Percentiles rank a stretch among this genome's conserved stretches.
phyloP scores from a whole-genome alignment of 2,888 invertebrate genomes.

The Plusia festucae region DNA sequence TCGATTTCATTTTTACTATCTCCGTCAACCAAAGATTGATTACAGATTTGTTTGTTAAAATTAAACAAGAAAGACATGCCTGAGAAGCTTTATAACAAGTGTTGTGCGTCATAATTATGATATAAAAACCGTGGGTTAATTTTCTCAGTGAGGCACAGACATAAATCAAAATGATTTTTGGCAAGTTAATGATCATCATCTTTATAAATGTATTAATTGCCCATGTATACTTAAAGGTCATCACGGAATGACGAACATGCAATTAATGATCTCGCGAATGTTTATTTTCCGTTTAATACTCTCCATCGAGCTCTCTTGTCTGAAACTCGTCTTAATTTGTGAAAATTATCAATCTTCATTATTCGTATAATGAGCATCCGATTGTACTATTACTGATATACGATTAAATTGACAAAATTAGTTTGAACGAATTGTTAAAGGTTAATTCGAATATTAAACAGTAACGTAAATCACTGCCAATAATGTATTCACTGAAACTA shows the following conservation, averaged over 20 bases:
- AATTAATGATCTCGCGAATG: constrained; percentile 27
- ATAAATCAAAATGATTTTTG: constrained; percentile 51
- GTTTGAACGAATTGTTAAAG: no score
- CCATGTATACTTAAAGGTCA: constrained; percentile 42
- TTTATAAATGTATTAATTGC: constrained; percentile 50
- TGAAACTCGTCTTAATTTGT: background rate
- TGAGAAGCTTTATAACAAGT: constrained; percentile 17
- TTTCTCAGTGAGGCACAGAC: constrained; percentile 24
- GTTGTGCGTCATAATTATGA: constrained; percentile 32
- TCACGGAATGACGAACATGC: constrained; percentile 30
- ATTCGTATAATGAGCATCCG: background rate
- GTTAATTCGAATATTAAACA: background rate
- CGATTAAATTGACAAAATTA: no score
- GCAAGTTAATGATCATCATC: constrained; percentile 56
- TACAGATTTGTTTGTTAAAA: background rate
- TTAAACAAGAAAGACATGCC: constrained; percentile 13
- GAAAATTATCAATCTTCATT: background rate
- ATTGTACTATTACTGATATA: background rate
- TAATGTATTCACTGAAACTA: constrained; percentile 1
- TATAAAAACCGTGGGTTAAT: constrained; percentile 23
- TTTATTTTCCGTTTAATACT: constrained; percentile 22
- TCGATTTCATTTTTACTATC: background rate
- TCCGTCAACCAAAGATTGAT: background rate
- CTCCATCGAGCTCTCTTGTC: background rate
- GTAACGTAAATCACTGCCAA: background rate